A percentile compares a stretch with the other conserved stretches of the same genome.
These are phyloP conservation scores for Addax nasomaculatus DNA, from an alignment of 2,113 vertebrate genomes.

Conservation along the genomic window DNA sequence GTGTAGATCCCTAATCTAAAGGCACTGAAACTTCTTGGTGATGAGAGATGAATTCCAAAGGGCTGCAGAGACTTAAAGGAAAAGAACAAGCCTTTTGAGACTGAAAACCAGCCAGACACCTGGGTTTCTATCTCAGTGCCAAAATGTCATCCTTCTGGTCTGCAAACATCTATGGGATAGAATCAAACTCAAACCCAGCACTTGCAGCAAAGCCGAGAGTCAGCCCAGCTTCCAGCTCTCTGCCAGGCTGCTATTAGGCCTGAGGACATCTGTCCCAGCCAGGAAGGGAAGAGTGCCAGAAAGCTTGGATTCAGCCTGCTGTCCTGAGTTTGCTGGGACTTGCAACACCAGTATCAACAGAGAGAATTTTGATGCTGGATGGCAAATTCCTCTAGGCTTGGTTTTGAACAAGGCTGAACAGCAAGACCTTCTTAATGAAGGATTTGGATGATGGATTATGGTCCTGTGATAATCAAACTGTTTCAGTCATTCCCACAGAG, in stretches of 20 bases:
- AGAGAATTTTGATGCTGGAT: background rate
- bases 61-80: background rate
- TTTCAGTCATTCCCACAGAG: constrained; percentile 42
- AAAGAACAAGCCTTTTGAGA: background rate
- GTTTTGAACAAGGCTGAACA: background rate
- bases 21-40: background rate
- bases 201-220: background rate
- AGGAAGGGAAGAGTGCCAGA: constrained; percentile 6
- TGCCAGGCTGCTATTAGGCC: constrained; percentile 22
- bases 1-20: constrained; percentile 1
- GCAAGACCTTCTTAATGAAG: constrained; percentile 52
- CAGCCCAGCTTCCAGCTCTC: background rate
- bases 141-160: background rate
- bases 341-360: constrained; percentile 3
- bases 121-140: background rate
- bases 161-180: background rate
- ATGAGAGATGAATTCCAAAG: background rate
- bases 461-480: constrained; percentile 36
- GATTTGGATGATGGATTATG: constrained; percentile 47
- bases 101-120: background rate
- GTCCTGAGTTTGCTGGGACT: constrained; percentile 37
- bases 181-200: background rate
- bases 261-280: constrained; percentile 37
- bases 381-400: constrained; percentile 43
- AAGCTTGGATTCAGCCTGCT: background rate